phyloP scores from a whole-genome alignment of 2,113 vertebrate genomes.

The Periophthalmodon schlosseri region DNA sequence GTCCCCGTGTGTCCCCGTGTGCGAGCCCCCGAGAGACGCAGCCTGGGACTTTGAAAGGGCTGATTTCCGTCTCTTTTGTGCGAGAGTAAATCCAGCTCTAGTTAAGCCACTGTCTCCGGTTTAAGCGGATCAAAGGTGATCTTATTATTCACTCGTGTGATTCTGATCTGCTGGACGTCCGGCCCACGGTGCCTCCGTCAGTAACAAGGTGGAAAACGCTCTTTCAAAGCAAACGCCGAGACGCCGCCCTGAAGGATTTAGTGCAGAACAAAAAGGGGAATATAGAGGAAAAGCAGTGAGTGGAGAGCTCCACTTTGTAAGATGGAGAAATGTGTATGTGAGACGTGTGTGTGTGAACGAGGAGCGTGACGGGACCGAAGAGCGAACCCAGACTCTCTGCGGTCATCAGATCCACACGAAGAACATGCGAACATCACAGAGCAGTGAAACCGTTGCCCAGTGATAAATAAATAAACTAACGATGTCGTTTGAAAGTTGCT shows the following conservation, averaged over 20 bases:
- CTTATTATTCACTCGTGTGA: conserved; percentile 37
- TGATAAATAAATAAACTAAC: no score
- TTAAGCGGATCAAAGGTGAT: conserved; percentile 54
- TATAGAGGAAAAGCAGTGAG: neutral
- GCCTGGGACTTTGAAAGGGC: conserved; percentile 43
- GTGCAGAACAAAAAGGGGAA: conserved; percentile 3
- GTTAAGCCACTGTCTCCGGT: conserved; percentile 45
- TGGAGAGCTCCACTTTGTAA: neutral
- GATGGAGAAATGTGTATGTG: neutral
- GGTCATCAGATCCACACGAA: no score
- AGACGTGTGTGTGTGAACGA: no score
- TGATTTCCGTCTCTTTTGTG: conserved; percentile 50
- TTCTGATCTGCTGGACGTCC: conserved; percentile 45
- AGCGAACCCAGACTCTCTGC: no score
- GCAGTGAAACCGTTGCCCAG: no score
- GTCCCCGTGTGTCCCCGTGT: conserved; percentile 26
- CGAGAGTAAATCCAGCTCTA: conserved; percentile 47
- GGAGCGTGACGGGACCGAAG: no score
- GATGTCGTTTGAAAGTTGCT: no score
- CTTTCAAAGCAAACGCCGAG: conserved; percentile 27
- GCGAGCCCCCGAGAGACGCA: conserved; percentile 25
- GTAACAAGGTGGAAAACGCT: conserved; percentile 31
- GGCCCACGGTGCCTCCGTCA: conserved; percentile 30
- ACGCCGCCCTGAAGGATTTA: neutral
- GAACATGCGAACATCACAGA: no score